These are phyloP conservation scores for Trachelus stipa DNA, from an alignment of 2,888 invertebrate genomes.

Conservation along the genomic window DNA sequence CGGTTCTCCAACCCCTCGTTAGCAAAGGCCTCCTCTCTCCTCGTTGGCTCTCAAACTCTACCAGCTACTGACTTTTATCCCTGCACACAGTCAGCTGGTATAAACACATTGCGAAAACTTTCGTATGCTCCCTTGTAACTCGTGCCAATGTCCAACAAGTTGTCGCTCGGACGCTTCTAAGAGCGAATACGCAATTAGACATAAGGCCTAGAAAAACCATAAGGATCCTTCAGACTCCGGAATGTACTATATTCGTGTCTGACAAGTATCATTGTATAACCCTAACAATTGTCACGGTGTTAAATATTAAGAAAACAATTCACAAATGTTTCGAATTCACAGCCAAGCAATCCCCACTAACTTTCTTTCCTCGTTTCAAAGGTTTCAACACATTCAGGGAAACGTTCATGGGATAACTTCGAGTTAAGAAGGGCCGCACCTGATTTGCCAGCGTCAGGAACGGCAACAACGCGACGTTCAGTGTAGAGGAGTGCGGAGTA, in stretches of 20 bases:
- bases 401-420: constrained; percentile 16
- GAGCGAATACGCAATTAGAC: not conserved
- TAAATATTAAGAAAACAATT: not conserved
- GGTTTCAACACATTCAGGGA: not conserved
- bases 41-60: not conserved
- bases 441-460: constrained; percentile 32
- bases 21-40: not conserved
- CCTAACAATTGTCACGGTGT: not conserved
- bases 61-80: not conserved
- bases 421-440: constrained; percentile 31
- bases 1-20: not conserved
- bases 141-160: constrained; percentile 44
- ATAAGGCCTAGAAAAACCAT: not conserved
- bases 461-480: constrained; percentile 17
- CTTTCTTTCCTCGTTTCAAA: not conserved
- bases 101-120: constrained; percentile 11
- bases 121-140: constrained; percentile 15
- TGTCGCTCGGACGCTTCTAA: constrained; percentile 25
- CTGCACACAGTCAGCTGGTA: not conserved
- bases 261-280: not conserved
- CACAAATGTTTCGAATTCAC: not conserved
- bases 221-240: not conserved
- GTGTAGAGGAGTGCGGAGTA: not conserved
- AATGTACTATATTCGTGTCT: not conserved
- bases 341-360: not conserved